Evolutionary conservation across 2,113 vertebrate species (phyloP).

Genomic region (Syngnathoides biaculeatus): DNA sequence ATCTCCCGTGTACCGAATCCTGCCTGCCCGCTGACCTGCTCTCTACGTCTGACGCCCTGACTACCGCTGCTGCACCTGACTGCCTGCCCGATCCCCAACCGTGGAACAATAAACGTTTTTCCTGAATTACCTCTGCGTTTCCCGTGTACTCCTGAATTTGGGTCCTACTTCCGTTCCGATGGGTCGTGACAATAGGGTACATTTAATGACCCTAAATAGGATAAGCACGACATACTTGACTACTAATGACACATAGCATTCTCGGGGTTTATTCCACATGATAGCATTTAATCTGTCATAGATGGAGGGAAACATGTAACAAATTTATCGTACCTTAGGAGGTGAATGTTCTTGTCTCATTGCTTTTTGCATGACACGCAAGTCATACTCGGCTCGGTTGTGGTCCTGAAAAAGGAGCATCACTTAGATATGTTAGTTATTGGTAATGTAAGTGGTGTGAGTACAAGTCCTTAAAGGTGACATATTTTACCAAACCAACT

Average conservation of each 20-base stretch:
- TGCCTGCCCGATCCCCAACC: no score
- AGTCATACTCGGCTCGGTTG: constrained; percentile 88
- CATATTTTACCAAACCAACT: no score
- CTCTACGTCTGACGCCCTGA: no score
- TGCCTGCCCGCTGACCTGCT: no score
- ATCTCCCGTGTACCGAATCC: no score
- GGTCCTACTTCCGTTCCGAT: no score
- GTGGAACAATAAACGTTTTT: no score
- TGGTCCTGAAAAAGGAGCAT: constrained; percentile 74
- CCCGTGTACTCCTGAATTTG: no score
- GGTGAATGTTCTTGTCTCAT: constrained; percentile 74
- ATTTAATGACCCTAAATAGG: background rate
- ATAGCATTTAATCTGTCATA: background rate
- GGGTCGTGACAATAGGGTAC: no score
- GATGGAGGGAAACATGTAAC: background rate
- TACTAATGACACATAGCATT: background rate
- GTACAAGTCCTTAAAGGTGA: background rate
- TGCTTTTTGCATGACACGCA: constrained; percentile 83
- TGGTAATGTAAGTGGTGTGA: no score
- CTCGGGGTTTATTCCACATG: background rate
- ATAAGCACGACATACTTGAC: background rate
- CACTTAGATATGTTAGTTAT: background rate
- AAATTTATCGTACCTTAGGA: constrained; percentile 73
- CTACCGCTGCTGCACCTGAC: no score
- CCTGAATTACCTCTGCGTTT: no score